Base-by-base conservation (phyloP, 35 echinoderm and acorn worm species). In the Nesometra sesokonis region DNA sequence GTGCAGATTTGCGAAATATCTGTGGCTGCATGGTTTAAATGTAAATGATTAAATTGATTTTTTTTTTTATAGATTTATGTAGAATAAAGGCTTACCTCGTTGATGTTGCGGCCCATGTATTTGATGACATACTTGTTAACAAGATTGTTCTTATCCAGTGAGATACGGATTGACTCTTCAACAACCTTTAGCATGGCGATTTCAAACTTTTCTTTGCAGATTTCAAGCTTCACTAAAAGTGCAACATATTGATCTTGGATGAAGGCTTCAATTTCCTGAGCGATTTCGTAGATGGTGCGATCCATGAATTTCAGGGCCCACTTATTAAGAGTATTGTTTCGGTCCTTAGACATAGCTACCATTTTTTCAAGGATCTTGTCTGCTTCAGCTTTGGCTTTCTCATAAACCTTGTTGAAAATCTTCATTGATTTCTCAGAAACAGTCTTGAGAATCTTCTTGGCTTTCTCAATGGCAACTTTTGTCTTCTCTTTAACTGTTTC, bases 81-180 rank as follows among this genome's bases (percentile, higher is more conserved):
- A 43, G 38, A 7, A 7, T 7, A 43, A 43, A 43, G 4, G 38
- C 93, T 93, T 33, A 97, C 94, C 81, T 90, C 86, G 37, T 90
- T 78, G 19, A 93, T 36, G 13, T 85, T 93, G 91, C 81, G 90
- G 34, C 89, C 88, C 67, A 88, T 76, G 52, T 84, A 93, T 77
- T 89, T 89, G 31, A 87, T 35, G 19, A 82, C 81, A 47, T 91
- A 93, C 34, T 79, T 91, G 86, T 97, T 97, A 77, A 97, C 29
- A 29, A 80, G 39, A 36, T 86, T 77, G 17, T 29, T 33, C 27
- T 91, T 82, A 9, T 91, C 82, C 29, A 88, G 78, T 88, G n/a
- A 91, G 27, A 30, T 32, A 31, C 31, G 80, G 11, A 91, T 9
- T 11, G 85, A 57, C 11, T 67, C 52, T 19, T 67, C 81, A 37